Evolutionary conservation across 64 coral and sea anemone genomes (phyloP).

Genomic region (Catalaphyllia jardinei): DNA sequence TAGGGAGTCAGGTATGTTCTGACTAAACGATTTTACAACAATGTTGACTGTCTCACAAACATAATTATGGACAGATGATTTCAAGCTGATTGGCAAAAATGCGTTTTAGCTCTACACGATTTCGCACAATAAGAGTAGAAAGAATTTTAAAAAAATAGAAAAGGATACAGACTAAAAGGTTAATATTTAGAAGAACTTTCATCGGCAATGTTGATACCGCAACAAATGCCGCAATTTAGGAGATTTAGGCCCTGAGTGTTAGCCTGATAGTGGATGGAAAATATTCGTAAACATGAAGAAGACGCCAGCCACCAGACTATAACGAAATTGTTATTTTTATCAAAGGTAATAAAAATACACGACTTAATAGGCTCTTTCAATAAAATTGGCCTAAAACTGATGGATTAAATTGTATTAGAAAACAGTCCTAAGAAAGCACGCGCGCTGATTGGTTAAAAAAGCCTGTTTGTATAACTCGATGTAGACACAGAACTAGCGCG

Average conservation of each 20-base stretch:
- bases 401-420: neutral
- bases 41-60: neutral
- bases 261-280: neutral
- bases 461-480: no score
- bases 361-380: neutral
- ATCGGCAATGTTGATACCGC: neutral
- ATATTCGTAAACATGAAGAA: neutral
- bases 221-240: neutral
- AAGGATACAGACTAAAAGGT: neutral
- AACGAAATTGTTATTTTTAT: neutral
- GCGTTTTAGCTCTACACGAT: neutral
- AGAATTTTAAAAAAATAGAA: neutral
- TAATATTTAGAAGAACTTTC: slow-evolving; percentile 1
- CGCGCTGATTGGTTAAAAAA: no score
- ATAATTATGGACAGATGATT: slow-evolving; percentile 12
- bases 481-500: no score
- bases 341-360: neutral
- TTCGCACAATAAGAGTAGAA: neutral
- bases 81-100: neutral
- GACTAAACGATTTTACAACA: slow-evolving; percentile 18
- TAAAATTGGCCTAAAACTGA: neutral
- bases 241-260: neutral
- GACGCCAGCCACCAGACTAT: neutral
- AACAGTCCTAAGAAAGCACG: no score
- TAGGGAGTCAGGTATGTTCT: neutral